These are phyloP conservation scores for Periparus ater DNA, from an alignment of 2,797 vertebrate genomes.

Conservation along the genomic window DNA sequence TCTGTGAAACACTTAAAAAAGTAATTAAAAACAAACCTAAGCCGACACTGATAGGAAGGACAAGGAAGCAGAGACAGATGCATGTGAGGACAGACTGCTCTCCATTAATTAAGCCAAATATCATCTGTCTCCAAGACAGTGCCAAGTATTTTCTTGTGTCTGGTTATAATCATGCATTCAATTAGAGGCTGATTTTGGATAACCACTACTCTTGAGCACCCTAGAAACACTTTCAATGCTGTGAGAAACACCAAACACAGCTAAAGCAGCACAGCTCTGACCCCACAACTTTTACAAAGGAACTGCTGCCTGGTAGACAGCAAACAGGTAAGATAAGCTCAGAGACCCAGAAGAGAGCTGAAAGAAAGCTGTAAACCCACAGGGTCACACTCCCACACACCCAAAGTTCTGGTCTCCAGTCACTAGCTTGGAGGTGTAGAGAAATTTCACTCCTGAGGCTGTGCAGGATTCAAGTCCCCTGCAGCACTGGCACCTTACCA, in stretches of 20 bases:
- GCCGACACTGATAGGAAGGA: constrained; percentile 7
- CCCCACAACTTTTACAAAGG: neutral
- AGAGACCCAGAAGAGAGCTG: neutral
- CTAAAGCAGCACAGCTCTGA: neutral
- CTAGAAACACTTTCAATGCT: neutral
- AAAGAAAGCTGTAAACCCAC: neutral
- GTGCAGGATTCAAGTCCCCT: neutral
- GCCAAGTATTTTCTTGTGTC: neutral
- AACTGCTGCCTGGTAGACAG: neutral
- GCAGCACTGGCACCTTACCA: neutral
- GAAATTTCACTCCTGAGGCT: neutral
- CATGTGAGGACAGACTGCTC: neutral
- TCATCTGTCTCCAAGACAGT: constrained; percentile 1
- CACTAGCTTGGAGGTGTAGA: neutral
- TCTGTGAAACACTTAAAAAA: constrained; percentile 40
- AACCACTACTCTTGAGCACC: neutral
- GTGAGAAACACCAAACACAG: neutral
- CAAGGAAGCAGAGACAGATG: neutral
- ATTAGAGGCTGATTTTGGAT: neutral
- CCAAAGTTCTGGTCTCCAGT: neutral
- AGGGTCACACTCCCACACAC: neutral
- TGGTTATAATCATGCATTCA: neutral
- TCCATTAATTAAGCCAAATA: constrained; percentile 11
- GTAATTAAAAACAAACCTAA: constrained; percentile 55
- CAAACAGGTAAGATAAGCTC: neutral